Evolutionary conservation across 1,140 invertebrate species (phyloP), one percentile per base, ranked within the genome.

Genomic region (Drosophila equinoxialis): DNA sequence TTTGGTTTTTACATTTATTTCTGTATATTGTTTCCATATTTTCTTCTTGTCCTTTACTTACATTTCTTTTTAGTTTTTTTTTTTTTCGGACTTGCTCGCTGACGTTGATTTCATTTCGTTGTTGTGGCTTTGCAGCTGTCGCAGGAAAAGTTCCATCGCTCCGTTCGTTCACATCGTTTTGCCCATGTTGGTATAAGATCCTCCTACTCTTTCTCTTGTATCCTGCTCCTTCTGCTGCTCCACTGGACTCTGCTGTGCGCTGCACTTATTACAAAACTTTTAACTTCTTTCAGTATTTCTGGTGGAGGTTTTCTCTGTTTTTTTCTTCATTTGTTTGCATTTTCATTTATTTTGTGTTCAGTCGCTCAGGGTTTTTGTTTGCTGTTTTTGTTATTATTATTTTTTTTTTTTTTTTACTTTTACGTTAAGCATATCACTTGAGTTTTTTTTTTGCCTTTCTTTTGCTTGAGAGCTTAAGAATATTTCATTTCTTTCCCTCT

Each of bases 191-290:
- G 2, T 10, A 48, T 48, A 51, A 51, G 45, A 37, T 39, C 17
- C 30, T 13, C 59, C 54, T 20, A 0, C 0, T 17, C 30, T 20
- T 6, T 6, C 7, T 8, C 35, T 41, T 65, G 6, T 54, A 17
- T 11, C 17, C 8, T 10, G 14, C 14, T 23, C 11, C 20, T 11
- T 13, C 8, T 10, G 11, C 10, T 77, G 17, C 17, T 17, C 35
- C 64, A 70, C 11, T 59, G 57, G 58, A 74, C 42, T 77, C 51
- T 42, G 41, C n/a, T 45, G 37, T 39, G 37, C 10, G 42, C 17
- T 51, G 74, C 75, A 77, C 74, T 77, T 77, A 77, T 77, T 77
- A 77, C 74, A 77, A 77, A 77, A 77, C 75, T 77, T 77, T 77
- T 71, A 71, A 77, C 74, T 77, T 77, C 63, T 42, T 58, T 54